phyloP scores from a whole-genome alignment of 1,140 invertebrate genomes.

The Tetramorium alpestre region DNA sequence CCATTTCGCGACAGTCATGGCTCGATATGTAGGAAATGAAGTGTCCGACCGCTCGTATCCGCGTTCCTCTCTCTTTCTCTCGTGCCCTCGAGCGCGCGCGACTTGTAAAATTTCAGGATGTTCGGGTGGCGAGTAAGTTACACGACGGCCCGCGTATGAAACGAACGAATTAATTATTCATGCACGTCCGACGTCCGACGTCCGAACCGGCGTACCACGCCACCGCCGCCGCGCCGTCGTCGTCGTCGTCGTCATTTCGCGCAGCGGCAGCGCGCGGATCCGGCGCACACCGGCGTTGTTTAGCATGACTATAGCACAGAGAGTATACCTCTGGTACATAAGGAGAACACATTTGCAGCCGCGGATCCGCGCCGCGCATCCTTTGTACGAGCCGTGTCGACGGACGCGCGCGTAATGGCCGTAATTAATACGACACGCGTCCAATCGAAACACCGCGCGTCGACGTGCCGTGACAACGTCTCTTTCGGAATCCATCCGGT shows the following conservation, averaged over 20 bases:
- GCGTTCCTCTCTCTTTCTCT: background rate
- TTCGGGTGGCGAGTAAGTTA: conserved; percentile 39
- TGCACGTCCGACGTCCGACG: conserved; percentile 73
- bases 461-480: conserved; percentile 33
- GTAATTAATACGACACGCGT: conserved; percentile 67
- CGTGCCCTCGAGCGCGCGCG: background rate
- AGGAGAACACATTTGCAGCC: conserved; percentile 51
- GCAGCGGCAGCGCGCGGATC: conserved; percentile 50
- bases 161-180: conserved; percentile 79
- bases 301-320: conserved; percentile 73
- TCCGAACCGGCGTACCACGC: conserved; percentile 45
- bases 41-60: conserved; percentile 46
- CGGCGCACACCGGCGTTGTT: conserved; percentile 64
- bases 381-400: conserved; percentile 59
- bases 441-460: conserved; percentile 62
- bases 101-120: conserved; percentile 57
- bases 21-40: conserved; percentile 59
- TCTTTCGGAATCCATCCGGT: conserved; percentile 10
- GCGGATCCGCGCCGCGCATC: conserved; percentile 21
- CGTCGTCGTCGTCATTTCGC: conserved; percentile 69
- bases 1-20: conserved; percentile 21
- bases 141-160: conserved; percentile 60
- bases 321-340: conserved; percentile 54
- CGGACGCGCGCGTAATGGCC: conserved; percentile 55
- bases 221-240: background rate